Percentiles rank a stretch among this genome's conserved stretches.
These are phyloP conservation scores for Carollia perspicillata DNA, from an alignment of 2,113 vertebrate genomes.

Conservation along the genomic window DNA sequence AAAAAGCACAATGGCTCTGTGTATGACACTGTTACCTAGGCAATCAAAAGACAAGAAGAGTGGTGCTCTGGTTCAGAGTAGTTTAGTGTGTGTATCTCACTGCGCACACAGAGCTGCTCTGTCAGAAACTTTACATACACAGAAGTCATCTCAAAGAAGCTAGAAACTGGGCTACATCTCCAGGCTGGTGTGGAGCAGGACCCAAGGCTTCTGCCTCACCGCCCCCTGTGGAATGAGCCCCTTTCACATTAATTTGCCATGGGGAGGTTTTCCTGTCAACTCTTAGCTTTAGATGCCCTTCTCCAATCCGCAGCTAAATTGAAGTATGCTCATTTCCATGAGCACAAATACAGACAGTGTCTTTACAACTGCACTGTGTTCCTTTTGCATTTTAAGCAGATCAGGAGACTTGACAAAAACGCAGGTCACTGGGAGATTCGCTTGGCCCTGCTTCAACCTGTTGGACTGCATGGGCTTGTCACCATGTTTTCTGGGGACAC, in stretches of 20 bases:
- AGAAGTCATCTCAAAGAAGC: not conserved
- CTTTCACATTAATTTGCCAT: not conserved
- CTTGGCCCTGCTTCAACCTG: not conserved
- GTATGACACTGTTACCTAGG: not conserved
- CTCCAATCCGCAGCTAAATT: not conserved
- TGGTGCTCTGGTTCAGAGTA: not conserved
- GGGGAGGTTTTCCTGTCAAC: not conserved
- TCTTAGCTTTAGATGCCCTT: not conserved
- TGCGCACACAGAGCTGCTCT: not conserved
- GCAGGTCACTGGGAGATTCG: not conserved
- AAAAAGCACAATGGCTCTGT: not conserved
- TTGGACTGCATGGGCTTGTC: not conserved
- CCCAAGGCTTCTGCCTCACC: not conserved
- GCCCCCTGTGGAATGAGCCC: not conserved
- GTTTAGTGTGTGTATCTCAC: not conserved
- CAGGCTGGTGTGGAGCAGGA: not conserved
- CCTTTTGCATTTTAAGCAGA: not conserved
- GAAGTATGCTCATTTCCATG: not conserved
- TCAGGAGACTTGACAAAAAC: slow-evolving; percentile 5
- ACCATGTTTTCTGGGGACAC: not conserved
- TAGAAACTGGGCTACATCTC: not conserved
- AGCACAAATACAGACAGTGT: not conserved
- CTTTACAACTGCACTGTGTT: not conserved
- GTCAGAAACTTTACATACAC: not conserved
- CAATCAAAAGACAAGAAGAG: not conserved